Conservation (phyloP, 2,797 vertebrate species). For the Austrolebias charrua region DNA sequence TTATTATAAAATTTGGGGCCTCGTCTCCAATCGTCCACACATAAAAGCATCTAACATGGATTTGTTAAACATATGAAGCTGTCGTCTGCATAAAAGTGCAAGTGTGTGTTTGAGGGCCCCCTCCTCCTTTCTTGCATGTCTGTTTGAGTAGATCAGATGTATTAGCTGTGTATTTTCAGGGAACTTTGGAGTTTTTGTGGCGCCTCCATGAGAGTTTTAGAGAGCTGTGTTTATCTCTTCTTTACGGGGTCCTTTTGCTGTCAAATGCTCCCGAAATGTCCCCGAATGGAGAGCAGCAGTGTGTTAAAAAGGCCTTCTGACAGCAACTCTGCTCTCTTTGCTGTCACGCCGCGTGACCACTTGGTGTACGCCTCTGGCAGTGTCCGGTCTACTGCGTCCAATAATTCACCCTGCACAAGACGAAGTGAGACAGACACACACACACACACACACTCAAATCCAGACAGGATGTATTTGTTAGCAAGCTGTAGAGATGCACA, state of each 20-base stretch:
- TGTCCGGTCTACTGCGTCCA: conserved; percentile 71
- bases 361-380: conserved; percentile 69
- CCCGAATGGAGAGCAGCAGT: conserved; percentile 65
- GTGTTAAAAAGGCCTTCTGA: conserved; percentile 76
- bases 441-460: conserved; percentile 16
- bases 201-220: conserved; percentile 58
- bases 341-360: conserved; percentile 68
- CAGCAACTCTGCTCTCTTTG: conserved; percentile 69
- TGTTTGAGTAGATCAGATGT: conserved; percentile 67
- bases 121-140: conserved; percentile 48
- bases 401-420: conserved; percentile 62
- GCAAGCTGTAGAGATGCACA: conserved; percentile 24
- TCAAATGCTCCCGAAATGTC: conserved; percentile 60
- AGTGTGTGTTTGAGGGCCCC: not conserved
- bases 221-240: conserved; percentile 64
- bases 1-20: not conserved
- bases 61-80: conserved; percentile 51
- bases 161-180: conserved; percentile 63
- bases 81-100: conserved; percentile 13
- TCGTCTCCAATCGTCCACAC: conserved; percentile 18
- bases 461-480: conserved; percentile 6
- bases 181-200: conserved; percentile 52
- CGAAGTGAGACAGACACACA: conserved; percentile 32
- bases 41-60: conserved; percentile 31
- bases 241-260: conserved; percentile 49